Conservation (phyloP, 2,797 vertebrate genomes). For the Enteromius trimaculatus region DNA sequence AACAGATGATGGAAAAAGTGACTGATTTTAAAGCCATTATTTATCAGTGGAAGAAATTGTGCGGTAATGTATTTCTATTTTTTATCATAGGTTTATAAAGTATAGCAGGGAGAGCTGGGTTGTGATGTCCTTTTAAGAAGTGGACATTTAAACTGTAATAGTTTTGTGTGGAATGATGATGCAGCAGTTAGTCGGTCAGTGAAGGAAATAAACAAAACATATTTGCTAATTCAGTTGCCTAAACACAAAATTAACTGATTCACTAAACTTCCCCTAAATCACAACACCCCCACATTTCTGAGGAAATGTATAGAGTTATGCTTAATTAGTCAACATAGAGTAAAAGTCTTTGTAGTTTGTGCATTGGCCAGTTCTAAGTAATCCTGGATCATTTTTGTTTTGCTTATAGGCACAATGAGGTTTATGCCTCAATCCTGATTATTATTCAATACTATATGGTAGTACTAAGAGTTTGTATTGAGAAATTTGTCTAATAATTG, state of each 20-base stretch:
- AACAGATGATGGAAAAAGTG: conserved; percentile 59
- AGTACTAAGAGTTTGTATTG: background rate
- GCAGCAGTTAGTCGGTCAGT: background rate
- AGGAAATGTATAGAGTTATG: too few relatives aligned
- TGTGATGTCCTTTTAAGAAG: background rate
- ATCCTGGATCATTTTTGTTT: too few relatives aligned
- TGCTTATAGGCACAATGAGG: too few relatives aligned
- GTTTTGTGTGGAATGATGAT: background rate
- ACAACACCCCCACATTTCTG: too few relatives aligned
- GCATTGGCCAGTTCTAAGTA: too few relatives aligned
- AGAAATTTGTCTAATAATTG: background rate
- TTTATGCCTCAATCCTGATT: too few relatives aligned
- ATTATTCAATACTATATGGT: background rate
- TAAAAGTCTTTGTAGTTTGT: too few relatives aligned
- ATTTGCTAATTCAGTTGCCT: background rate
- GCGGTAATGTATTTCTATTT: background rate
- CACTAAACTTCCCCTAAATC: too few relatives aligned
- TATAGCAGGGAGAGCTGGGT: background rate
- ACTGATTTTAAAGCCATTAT: conserved; percentile 29
- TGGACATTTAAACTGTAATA: background rate
- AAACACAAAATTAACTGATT: background rate
- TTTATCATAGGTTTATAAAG: background rate
- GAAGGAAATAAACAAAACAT: background rate
- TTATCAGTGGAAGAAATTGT: conserved; percentile 52
- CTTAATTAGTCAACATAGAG: too few relatives aligned